phyloP scores from a whole-genome alignment of 2,888 invertebrate genomes.

The Bembecia ichneumoniformis region DNA sequence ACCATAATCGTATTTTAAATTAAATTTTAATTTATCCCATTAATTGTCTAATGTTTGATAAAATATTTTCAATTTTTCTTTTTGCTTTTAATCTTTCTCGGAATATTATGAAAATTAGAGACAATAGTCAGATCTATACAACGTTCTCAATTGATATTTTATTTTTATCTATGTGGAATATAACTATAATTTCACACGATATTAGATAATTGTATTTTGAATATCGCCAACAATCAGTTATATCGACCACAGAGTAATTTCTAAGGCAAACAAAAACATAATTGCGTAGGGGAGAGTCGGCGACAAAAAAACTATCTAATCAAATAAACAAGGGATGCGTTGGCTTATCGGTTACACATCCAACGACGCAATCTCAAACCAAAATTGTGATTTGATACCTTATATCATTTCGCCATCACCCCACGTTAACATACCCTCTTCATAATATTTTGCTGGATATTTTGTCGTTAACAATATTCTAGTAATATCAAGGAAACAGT shows the following conservation, averaged over 20 bases:
- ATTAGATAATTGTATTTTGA: not conserved
- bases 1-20: too few relatives aligned
- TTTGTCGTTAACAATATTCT: not conserved
- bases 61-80: too few relatives aligned
- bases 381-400: slow-evolving; percentile 63
- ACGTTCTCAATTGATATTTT: too few relatives aligned
- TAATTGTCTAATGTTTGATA: too few relatives aligned
- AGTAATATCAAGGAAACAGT: not conserved
- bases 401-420: slow-evolving; percentile 26
- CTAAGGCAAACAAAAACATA: slow-evolving; percentile 26
- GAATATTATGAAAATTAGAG: too few relatives aligned
- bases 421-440: slow-evolving; percentile 17
- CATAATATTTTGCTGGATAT: not conserved
- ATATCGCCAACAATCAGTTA: not conserved
- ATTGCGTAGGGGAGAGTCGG: slow-evolving; percentile 37
- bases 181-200: not conserved
- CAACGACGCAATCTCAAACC: slow-evolving; percentile 47
- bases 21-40: too few relatives aligned
- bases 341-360: slow-evolving; percentile 35
- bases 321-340: slow-evolving; percentile 48
- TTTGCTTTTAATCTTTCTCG: too few relatives aligned
- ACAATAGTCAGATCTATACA: too few relatives aligned
- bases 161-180: too few relatives aligned
- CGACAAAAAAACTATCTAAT: slow-evolving; percentile 41
- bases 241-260: slow-evolving; percentile 24